A percentile compares a stretch with the other conserved stretches of the same genome.
These are phyloP conservation scores for Brenthis ino DNA, from an alignment of 2,888 invertebrate genomes.

Conservation along the genomic window DNA sequence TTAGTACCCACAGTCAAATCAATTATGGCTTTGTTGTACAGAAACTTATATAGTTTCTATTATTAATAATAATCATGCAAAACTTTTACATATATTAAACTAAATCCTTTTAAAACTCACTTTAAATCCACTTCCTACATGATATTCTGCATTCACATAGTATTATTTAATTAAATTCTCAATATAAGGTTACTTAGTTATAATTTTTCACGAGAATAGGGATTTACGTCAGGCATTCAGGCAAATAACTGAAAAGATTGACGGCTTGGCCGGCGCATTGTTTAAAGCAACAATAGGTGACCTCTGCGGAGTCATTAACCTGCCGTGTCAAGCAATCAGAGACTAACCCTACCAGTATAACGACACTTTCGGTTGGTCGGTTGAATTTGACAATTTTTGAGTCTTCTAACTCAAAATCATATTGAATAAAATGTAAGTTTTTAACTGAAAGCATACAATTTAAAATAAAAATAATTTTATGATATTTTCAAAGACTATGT, in stretches of 20 bases:
- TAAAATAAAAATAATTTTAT: too few species aligned
- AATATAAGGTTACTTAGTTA: constrained; percentile 42
- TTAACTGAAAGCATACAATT: too few species aligned
- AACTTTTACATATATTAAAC: too few species aligned
- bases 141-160: not conserved
- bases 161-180: constrained; percentile 47
- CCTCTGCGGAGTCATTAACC: constrained; percentile 80
- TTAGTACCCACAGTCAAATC: too few species aligned
- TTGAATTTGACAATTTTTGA: not conserved
- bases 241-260: constrained; percentile 72
- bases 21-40: too few species aligned
- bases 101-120: too few species aligned
- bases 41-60: too few species aligned
- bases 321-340: constrained; percentile 61
- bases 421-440: too few species aligned
- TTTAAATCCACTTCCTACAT: too few species aligned
- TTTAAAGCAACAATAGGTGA: constrained; percentile 79
- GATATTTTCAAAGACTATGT: too few species aligned
- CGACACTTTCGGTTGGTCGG: constrained; percentile 21
- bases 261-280: constrained; percentile 72
- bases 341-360: constrained; percentile 34
- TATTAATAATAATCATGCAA: too few species aligned
- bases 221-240: constrained; percentile 69
- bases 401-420: too few species aligned
- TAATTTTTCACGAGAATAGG: constrained; percentile 64